phyloP scores from a whole-genome alignment of 2,113 vertebrate species.

The Oncorhynchus nerka region DNA sequence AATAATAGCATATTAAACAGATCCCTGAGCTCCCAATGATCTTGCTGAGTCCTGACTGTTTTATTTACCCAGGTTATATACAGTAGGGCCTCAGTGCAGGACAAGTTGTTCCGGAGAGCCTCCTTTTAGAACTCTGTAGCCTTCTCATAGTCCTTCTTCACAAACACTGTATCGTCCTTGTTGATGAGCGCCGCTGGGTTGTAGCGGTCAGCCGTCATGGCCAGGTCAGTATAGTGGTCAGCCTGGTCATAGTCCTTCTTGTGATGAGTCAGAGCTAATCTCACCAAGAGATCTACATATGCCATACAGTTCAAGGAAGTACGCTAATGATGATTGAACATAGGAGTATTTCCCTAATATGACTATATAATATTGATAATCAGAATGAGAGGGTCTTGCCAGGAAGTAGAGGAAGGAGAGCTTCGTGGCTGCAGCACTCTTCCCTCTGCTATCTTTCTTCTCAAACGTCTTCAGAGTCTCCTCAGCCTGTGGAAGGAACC shows the following conservation, averaged over 20 bases:
- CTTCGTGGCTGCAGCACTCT: constrained; percentile 95
- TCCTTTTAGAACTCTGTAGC: constrained; percentile 95
- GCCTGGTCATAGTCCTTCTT: constrained; percentile 91
- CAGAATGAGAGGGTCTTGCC: constrained; percentile 73
- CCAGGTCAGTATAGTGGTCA: constrained; percentile 89
- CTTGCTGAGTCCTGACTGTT: no score
- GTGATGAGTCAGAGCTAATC: constrained; percentile 57
- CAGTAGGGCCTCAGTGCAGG: constrained; percentile 89
- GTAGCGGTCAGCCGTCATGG: constrained; percentile 90
- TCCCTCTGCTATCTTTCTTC: constrained; percentile 94
- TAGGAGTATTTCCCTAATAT: not conserved
- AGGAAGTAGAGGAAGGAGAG: constrained; percentile 92
- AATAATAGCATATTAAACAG: no score
- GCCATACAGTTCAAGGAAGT: no score
- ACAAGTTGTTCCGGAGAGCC: constrained; percentile 93
- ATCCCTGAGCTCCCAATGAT: no score
- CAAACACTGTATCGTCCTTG: constrained; percentile 91
- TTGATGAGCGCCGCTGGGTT: constrained; percentile 93
- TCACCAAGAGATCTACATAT: no score
- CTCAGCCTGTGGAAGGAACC: constrained; percentile 76
- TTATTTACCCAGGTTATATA: constrained; percentile 88
- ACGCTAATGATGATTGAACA: not conserved
- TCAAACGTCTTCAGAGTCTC: constrained; percentile 95
- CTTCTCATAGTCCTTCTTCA: constrained; percentile 88
- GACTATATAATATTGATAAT: not conserved